Evolutionary conservation across 1,140 invertebrate genomes (phyloP), one percentile per base, ranked within the genome.

Genomic region (Scaptomyza graminum): DNA sequence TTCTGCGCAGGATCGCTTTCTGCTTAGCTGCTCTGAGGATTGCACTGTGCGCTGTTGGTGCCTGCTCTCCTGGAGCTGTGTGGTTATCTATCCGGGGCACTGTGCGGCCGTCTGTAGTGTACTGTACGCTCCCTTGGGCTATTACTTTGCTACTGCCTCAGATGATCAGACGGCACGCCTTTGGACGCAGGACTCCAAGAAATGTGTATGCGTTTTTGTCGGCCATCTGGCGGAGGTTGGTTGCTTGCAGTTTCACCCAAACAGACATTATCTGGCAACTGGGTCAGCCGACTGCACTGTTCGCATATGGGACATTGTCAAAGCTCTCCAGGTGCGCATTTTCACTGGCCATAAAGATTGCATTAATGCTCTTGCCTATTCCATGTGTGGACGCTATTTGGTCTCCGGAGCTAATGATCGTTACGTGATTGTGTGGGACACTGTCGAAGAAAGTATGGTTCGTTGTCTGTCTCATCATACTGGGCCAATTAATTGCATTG

Each of bases 191-290:
- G 70, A 85, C 13, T 66, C 16, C 12, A 56, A 39, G 46, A 47
- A 62, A 1, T 59, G 82, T 0, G 6, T 50, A 1, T 57, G 70
- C 2, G 39, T 87, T 1, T 18, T 87, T 0, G 25, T n/a, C 8
- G 82, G 82, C 0, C 82, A 85, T 15, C 9, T 87, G 22, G 82
- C 70, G 0, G 70, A 72, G 5, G 41, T 85, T 1, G 37, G 12
- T 13, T 66, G 52, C n/a, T 81, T 74, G 13, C 2, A 60, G 0
- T 85, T 85, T 9, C 82, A 85, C 54, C 70, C 74, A 0, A 85
- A 87, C 49, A 50, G 79, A 5, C 66, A 75, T 6, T 87, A 85
- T 5, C 9, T 85, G 18, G 82, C 82, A 56, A 82, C 82, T 0
- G 82, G 78, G n/a, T 85, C 82, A 0, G 70, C 51, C 0, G 82